These are phyloP conservation scores for Crotalus helleri DNA, from an alignment of 2,113 vertebrate species.

Conservation along the genomic window DNA sequence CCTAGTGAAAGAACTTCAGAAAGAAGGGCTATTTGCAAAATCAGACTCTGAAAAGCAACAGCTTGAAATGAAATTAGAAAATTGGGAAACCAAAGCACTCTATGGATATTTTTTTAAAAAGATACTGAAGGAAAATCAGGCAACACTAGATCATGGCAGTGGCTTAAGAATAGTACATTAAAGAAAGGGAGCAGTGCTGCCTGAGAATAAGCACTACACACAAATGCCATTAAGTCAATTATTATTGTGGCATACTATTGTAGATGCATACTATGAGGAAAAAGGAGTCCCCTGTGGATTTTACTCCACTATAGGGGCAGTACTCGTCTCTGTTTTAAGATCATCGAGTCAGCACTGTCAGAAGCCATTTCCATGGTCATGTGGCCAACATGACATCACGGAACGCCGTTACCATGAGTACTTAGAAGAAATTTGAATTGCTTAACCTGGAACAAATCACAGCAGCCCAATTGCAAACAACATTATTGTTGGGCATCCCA, in stretches of 20 bases:
- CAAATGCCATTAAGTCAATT: not conserved
- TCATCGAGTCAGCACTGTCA: no score
- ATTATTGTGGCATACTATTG: not conserved
- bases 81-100: not conserved
- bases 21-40: not conserved
- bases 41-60: not conserved
- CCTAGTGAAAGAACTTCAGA: not conserved
- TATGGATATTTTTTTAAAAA: not conserved
- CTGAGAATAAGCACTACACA: not conserved
- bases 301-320: no score
- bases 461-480: not conserved
- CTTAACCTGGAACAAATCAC: not conserved
- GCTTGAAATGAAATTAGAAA: not conserved
- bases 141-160: not conserved
- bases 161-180: not conserved
- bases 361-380: no score
- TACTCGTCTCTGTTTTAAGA: no score
- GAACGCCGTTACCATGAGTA: not conserved
- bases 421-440: not conserved
- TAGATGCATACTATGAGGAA: not conserved
- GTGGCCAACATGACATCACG: not conserved
- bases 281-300: not conserved
- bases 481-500: not conserved
- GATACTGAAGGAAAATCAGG: not conserved
- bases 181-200: not conserved